Evolutionary conservation across 2,888 invertebrate species (phyloP), one percentile per base, ranked within the genome.

Genomic region (Amblyteles armatorius): DNA sequence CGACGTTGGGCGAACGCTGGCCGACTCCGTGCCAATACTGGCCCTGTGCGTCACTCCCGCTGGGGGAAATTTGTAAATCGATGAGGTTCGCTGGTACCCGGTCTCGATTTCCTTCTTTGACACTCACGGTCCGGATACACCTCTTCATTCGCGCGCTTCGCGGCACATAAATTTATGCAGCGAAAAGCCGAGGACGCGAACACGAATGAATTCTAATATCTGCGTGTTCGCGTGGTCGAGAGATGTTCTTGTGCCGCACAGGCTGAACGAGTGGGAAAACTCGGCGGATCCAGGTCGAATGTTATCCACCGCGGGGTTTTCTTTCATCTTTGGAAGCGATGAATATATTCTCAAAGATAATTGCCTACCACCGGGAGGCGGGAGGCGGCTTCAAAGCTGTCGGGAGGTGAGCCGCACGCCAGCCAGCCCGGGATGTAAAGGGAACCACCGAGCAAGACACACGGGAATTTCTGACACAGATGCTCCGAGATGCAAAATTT

Each of bases 331-430:
- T 0, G 76, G 13, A 44, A 57, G 19, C 63, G 65, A 33, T 65
- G 76, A 76, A 76, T 76, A 65, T 76, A 76, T 76, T 65, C 65
- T 65, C 65, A 76, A 76, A 76, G 76, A 76, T 76, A 76, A 76
- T 76, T 65, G 65, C 52, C 29, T 76, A 65, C 36, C 76, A 52
- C 22, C 33, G 63, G 44, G 26, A 44, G 57, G 3, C 33, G 44
- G 26, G 44, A 7, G 22, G 44, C 71, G 33, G 36, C 36, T 50
- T 63, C 63, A 63, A 74, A 63, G 73, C 48, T 19, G 19, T 4
- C 9, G 13, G 22, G 9, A 22, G 55, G 22, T 55, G 63, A 63
- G n/a, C 63, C 33, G n/a, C n/a, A 4, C 22, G 57, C 44, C 57
- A 57, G 26, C 26, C 57, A 26, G 22, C 57, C 7, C 9, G 22